Evolutionary conservation across 2,888 invertebrate genomes (phyloP), one percentile per base, ranked within the genome.

Genomic region (Himalopsyche tibetana): DNA sequence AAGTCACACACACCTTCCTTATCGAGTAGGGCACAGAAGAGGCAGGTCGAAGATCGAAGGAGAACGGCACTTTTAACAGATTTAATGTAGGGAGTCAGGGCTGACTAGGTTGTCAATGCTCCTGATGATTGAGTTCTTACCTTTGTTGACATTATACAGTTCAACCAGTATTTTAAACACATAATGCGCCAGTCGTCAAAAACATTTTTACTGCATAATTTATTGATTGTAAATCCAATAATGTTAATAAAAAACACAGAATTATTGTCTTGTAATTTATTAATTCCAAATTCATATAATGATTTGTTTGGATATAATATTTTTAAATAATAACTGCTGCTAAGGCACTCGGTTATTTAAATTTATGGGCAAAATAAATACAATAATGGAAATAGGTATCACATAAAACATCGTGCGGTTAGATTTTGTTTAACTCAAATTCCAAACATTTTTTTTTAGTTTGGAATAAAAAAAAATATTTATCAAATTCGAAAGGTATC

Each of bases 241-340:
- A 74, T 38, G 36, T 74, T 74, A 38, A 36, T 74, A 38, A 74
- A 51, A 51, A 74, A 74, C 69, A 69, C 74, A 36, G 74, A 74
- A 74, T 36, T 74, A 74, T 74, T 74, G 74, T 74, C 74, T 74
- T 74, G 74, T 74, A 74, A 74, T 74, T 74, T 74, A 69, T 74
- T 74, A 74, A 36, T 74, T 74, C 74, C 19, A 28, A 38, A 74
- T 74, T 74, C 74, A 38, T 74, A 74, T 36, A 69, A 38, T 38
- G 5, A 63, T 63, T 63, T 19, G 36, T 74, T 74, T 74, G 74
- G 36, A 28, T 38, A 69, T 9, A 69, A 74, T 74, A 74, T 74
- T 63, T 63, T 74, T 5, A 51, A 51, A 51, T 51, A 74, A 74
- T 74, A 74, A 5, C 74, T 38, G 69, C 69, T 11, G 28, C n/a